A percentile compares a stretch with the other conserved stretches of the same genome.
Conservation (phyloP, 2,797 vertebrate species). For the Delichon dasypus region DNA sequence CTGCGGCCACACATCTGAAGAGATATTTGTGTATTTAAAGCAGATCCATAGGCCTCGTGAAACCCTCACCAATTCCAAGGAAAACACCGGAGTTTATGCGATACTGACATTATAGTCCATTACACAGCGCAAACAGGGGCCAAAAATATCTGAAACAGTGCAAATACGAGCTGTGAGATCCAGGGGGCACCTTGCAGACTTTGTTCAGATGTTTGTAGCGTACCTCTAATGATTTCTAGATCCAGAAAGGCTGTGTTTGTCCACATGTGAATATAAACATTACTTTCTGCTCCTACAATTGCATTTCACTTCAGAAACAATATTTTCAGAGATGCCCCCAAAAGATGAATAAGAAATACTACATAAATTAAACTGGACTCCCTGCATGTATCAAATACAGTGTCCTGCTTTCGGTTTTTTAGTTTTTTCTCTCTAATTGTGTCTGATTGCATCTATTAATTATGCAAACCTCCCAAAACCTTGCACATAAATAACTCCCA, state of each 20-base stretch:
- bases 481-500: neutral
- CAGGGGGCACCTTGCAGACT: neutral
- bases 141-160: neutral
- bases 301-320: neutral
- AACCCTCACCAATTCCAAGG: neutral
- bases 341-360: neutral
- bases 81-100: neutral
- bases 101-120: neutral
- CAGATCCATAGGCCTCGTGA: neutral
- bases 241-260: neutral
- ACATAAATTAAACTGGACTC: neutral
- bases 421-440: neutral
- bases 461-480: neutral
- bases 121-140: neutral
- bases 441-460: neutral
- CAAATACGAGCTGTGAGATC: neutral
- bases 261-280: neutral
- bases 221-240: neutral
- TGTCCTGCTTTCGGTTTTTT: neutral
- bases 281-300: neutral
- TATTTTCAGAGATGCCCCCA: neutral
- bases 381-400: neutral
- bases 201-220: neutral
- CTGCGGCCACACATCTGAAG: neutral
- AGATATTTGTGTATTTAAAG: neutral